Evolutionary conservation across 1,140 invertebrate species (phyloP), one percentile per base, ranked within the genome.

Genomic region (Meloidogyne hapla): DNA sequence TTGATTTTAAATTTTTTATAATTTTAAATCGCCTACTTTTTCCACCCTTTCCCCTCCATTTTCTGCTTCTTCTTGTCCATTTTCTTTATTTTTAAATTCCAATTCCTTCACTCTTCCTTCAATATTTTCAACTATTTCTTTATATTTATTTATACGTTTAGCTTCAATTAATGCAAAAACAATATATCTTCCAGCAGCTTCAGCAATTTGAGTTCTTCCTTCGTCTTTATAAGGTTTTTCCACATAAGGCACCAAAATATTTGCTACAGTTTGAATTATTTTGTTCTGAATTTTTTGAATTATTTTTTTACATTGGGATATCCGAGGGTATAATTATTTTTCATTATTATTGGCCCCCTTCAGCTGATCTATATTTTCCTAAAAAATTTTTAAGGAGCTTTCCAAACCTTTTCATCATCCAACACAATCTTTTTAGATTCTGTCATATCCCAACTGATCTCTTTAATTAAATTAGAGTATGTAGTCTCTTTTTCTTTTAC

Each of bases 91-190:
- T 33, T 33, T 33, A 6, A 33, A 33, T n/a, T 45, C 13, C 8
- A 45, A 45, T 45, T 45, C 2, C 2, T 2, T 6, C 48, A 56
- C 0, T 56, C n/a, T 56, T 21, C n/a, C 48, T 56, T 56, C 48
- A 56, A 56, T 6, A 56, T 56, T n/a, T 56, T 56, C n/a, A 56
- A 56, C 8, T 8, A 6, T n/a, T n/a, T n/a, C n/a, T 56, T 56
- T n/a, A n/a, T n/a, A 56, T n/a, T 4, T n/a, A 56, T 56, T 56
- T 0, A 21, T 56, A n/a, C 18, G 48, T 56, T n/a, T n/a, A 56
- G 48, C 48, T n/a, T n/a, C 18, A n/a, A n/a, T 56, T 56, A 56
- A 56, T 56, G 48, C 48, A n/a, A n/a, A n/a, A 56, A 56, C n/a
- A 8, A 56, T n/a, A n/a, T n/a, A 4, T 8, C 18, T 56, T n/a